Evolutionary conservation across 2,797 vertebrate species (phyloP).

Genomic region (Clarias pachynema): DNA sequence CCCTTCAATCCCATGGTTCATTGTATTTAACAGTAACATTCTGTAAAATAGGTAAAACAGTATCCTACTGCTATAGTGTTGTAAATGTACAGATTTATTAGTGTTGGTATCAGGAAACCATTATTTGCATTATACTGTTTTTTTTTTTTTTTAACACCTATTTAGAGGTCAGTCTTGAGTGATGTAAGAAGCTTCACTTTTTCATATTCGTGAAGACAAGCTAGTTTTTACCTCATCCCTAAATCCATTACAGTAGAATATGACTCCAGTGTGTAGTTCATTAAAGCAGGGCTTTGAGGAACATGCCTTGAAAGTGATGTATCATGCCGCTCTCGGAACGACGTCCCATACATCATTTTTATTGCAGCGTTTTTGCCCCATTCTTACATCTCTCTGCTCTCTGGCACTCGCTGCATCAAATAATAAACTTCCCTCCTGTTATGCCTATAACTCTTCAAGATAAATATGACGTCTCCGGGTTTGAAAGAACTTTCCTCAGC

Average conservation of each 20-base stretch:
- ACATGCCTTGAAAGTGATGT: conserved; percentile 68
- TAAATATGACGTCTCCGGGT: conserved; percentile 61
- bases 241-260: conserved; percentile 66
- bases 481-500: conserved; percentile 31
- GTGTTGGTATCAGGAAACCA: not conserved
- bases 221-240: conserved; percentile 64
- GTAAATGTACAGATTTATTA: not conserved
- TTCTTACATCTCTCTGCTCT: conserved; percentile 60
- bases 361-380: conserved; percentile 70
- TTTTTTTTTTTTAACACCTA: not conserved
- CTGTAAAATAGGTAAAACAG: no score
- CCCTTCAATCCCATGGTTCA: no score
- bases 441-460: conserved; percentile 61
- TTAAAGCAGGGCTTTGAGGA: conserved; percentile 57
- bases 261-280: conserved; percentile 57
- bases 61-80: no score
- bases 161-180: conserved; percentile 32
- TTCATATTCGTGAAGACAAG: conserved; percentile 60
- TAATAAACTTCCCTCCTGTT: conserved; percentile 70
- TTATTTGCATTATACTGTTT: not conserved
- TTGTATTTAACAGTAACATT: no score
- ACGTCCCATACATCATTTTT: conserved; percentile 77
- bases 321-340: conserved; percentile 68
- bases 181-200: conserved; percentile 59
- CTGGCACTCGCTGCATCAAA: conserved; percentile 56